phyloP scores from a whole-genome alignment of 2,888 invertebrate species.

The Bruchidius siliquastri region DNA sequence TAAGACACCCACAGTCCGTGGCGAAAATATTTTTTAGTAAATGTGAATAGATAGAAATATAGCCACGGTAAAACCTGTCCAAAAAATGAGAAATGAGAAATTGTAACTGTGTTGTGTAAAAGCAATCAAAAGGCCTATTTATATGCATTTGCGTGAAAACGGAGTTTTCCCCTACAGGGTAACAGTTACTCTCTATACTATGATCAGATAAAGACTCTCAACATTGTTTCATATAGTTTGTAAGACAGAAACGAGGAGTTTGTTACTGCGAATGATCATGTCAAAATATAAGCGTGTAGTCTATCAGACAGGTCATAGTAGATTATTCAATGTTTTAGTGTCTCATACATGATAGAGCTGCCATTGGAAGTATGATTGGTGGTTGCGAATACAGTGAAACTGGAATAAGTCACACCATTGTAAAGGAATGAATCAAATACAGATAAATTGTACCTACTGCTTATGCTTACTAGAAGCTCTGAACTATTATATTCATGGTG shows the following conservation, averaged over 20 bases:
- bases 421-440: no score
- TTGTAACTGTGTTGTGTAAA: conserved; percentile 35
- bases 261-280: no score
- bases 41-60: conserved; percentile 30
- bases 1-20: conserved; percentile 26
- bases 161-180: conserved; percentile 39
- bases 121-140: conserved; percentile 45
- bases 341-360: no score
- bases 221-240: conserved; percentile 40
- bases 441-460: no score
- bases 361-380: no score
- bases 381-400: no score
- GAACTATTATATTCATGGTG: no score
- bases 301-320: no score
- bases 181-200: conserved; percentile 27
- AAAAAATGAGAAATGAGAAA: conserved; percentile 19
- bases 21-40: conserved; percentile 22
- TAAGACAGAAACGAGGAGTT: conserved; percentile 37
- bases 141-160: conserved; percentile 17
- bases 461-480: no score
- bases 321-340: no score
- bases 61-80: conserved; percentile 30
- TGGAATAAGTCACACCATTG: no score
- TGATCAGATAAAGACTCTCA: conserved; percentile 27
- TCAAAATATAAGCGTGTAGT: no score